phyloP scores from a whole-genome alignment of 2,113 vertebrate genomes.

The Heptranchias perlo region DNA sequence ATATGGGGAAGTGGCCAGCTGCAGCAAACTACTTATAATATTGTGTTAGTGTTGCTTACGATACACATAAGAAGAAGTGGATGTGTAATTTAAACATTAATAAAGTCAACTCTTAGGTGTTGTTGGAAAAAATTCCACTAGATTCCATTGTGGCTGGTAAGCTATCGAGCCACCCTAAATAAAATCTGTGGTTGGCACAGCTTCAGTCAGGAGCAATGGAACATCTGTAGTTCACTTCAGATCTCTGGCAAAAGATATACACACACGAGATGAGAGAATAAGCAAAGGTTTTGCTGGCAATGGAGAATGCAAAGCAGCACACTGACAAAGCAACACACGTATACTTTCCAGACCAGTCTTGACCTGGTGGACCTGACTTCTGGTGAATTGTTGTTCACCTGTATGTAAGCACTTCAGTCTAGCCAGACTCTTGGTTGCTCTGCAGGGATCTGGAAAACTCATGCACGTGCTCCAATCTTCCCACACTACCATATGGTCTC shows the following conservation, averaged over 20 bases:
- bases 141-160: background rate
- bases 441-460: background rate
- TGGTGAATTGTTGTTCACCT: background rate
- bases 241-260: background rate
- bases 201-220: background rate
- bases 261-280: background rate
- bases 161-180: background rate
- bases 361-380: background rate
- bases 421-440: background rate
- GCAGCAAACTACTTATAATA: background rate
- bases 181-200: background rate
- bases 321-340: background rate
- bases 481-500: background rate
- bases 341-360: background rate
- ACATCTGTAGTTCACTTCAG: background rate
- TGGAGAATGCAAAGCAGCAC: background rate
- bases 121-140: background rate
- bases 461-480: background rate
- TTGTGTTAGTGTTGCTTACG: background rate
- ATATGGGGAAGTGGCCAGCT: background rate
- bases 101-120: background rate
- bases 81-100: background rate
- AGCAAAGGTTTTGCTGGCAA: background rate
- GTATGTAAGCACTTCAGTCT: background rate
- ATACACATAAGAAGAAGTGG: background rate